Percentiles rank a stretch among this genome's conserved stretches.
phyloP scores from a whole-genome alignment of 2,113 vertebrate species.

The Misgurnus mizolepis region DNA sequence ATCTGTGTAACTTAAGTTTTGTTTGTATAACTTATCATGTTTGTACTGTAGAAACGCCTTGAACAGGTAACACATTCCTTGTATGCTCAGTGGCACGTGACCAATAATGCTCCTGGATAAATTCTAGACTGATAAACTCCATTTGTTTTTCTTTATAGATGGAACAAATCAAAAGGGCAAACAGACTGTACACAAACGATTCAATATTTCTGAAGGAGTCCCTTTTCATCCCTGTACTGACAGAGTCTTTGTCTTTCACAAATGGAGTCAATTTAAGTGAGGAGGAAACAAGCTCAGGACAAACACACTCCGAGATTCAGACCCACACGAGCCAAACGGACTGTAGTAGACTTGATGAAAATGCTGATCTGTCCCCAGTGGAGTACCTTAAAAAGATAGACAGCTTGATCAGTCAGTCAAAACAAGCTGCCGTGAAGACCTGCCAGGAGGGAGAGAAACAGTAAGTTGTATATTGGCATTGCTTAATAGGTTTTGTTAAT shows the following conservation, averaged over 20 bases:
- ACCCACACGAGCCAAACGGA: conserved; percentile 46
- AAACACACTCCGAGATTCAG: conserved; percentile 20
- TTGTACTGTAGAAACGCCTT: no score
- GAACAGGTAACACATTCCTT: no score
- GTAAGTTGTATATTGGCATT: conserved; percentile 64
- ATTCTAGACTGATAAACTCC: no score
- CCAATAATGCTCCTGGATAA: no score
- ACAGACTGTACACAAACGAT: conserved; percentile 91
- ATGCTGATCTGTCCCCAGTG: conserved; percentile 76
- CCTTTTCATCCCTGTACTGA: conserved; percentile 80
- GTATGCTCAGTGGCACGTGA: no score
- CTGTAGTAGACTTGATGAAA: conserved; percentile 20
- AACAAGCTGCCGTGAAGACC: conserved; percentile 79
- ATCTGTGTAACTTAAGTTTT: no score
- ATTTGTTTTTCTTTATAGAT: conserved; percentile 72
- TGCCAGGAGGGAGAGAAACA: conserved; percentile 64
- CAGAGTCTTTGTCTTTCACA: conserved; percentile 59
- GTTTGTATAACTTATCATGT: no score
- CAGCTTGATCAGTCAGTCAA: conserved; percentile 81
- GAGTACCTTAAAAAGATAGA: conserved; percentile 87
- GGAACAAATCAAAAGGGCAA: conserved; percentile 91
- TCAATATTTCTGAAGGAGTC: conserved; percentile 89
- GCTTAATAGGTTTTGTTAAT: no score
- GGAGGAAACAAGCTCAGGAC: conserved; percentile 38
- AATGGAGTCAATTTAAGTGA: conserved; percentile 55